Conservation (phyloP, 2,888 invertebrate genomes). For the Malachius bipustulatus region DNA sequence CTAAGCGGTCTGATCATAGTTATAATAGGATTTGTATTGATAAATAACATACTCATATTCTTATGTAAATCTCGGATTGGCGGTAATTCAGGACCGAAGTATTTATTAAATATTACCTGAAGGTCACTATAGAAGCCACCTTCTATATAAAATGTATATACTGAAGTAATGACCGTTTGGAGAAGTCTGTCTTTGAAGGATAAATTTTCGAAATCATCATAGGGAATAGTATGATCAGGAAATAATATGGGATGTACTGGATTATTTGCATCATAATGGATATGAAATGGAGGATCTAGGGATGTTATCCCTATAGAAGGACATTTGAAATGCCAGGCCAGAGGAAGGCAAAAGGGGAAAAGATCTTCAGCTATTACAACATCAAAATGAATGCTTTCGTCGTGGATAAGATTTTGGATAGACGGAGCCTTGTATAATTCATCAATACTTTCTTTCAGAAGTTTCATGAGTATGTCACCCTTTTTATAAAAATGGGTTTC, state of each 20-base stretch:
- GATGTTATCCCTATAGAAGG: conserved; percentile 27
- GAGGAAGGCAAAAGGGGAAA: conserved; percentile 22
- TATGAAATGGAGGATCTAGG: conserved; percentile 20
- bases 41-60: conserved; percentile 24
- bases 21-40: conserved; percentile 24
- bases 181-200: neutral
- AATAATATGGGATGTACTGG: conserved; percentile 26
- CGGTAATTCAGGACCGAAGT: conserved; percentile 24
- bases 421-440: conserved; percentile 20
- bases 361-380: conserved; percentile 25
- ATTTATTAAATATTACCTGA: conserved; percentile 15
- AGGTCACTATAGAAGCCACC: conserved; percentile 7
- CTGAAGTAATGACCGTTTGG: neutral
- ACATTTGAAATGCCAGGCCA: conserved; percentile 24
- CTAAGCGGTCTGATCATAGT: conserved; percentile 21
- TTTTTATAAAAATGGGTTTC: neutral
- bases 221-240: conserved; percentile 23
- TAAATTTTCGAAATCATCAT: neutral
- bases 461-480: neutral
- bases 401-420: conserved; percentile 23
- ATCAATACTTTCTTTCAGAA: conserved; percentile 14
- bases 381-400: conserved; percentile 31
- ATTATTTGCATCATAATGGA: conserved; percentile 24
- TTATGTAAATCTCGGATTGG: conserved; percentile 21
- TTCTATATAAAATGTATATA: neutral